A percentile compares a stretch with the other conserved stretches of the same genome.
Evolutionary conservation across 2,888 invertebrate species (phyloP).

Genomic region (Alloplasta piceator): DNA sequence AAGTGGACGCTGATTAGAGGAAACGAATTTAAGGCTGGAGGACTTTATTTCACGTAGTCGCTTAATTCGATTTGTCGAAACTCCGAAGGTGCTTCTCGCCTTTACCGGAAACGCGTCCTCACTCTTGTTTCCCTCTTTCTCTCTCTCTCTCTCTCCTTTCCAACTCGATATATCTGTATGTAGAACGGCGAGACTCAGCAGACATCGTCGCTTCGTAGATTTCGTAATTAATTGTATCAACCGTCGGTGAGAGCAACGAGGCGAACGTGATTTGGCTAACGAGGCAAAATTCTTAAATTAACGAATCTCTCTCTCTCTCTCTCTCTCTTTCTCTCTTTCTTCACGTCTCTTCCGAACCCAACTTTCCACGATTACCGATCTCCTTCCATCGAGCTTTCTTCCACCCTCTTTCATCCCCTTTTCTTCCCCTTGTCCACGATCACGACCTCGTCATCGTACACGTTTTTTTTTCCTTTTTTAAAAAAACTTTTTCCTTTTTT

Average conservation of each 20-base stretch:
- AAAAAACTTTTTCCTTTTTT: conserved; percentile 15
- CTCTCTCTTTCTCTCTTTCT: conserved; percentile 38
- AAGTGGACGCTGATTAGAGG: conserved; percentile 67
- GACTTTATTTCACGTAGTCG: conserved; percentile 46
- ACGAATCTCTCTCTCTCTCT: conserved; percentile 67
- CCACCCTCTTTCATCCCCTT: conserved; percentile 24
- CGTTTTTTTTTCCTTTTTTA: conserved; percentile 30
- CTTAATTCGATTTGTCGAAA: conserved; percentile 73
- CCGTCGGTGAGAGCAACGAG: conserved; percentile 76
- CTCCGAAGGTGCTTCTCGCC: conserved; percentile 55
- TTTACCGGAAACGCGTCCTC: conserved; percentile 8
- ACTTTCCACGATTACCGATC: conserved; percentile 55
- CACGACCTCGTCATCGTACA: conserved; percentile 51
- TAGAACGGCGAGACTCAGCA: conserved; percentile 41
- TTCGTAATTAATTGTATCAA: conserved; percentile 82
- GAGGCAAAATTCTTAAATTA: conserved; percentile 82
- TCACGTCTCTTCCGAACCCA: conserved; percentile 30
- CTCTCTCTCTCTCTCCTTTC: conserved; percentile 19
- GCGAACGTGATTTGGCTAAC: conserved; percentile 81
- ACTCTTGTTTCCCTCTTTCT: not conserved
- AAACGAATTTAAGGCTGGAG: conserved; percentile 46
- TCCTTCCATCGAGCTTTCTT: conserved; percentile 43
- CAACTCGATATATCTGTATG: conserved; percentile 4
- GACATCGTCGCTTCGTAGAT: conserved; percentile 61
- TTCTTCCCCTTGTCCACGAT: conserved; percentile 26